Percentiles rank a stretch among this genome's conserved stretches.
These are phyloP conservation scores for Cassiopea andromeda DNA, from an alignment of 30 jellyfish, hydroid and myxozoan species.

Conservation along the genomic window DNA sequence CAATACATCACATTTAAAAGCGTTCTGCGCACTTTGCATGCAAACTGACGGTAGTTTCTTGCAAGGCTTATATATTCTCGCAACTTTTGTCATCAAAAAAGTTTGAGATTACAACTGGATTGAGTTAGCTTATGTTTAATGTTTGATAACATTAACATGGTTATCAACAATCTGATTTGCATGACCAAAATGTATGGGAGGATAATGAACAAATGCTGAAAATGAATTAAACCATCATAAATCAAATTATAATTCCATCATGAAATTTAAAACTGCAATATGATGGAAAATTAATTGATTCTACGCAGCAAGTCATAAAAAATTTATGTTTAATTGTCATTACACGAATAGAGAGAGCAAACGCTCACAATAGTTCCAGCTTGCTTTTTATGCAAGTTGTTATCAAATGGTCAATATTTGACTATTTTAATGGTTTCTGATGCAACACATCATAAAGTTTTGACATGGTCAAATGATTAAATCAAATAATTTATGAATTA, in stretches of 20 bases:
- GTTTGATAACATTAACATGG: too few relatives aligned
- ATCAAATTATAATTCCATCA: slow-evolving; percentile 19
- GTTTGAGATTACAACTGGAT: too few relatives aligned
- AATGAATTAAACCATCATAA: not conserved
- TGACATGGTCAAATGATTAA: not conserved
- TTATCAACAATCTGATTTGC: too few relatives aligned
- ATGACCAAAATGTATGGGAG: too few relatives aligned
- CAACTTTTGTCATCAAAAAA: too few relatives aligned
- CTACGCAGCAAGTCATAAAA: slow-evolving; percentile 19
- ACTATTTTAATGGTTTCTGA: not conserved
- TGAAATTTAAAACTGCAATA: slow-evolving; percentile 14
- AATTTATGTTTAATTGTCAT: slow-evolving; percentile 10
- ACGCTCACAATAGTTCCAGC: not conserved
- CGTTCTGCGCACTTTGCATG: too few relatives aligned
- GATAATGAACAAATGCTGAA: not conserved
- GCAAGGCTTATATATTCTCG: too few relatives aligned
- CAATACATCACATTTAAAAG: too few relatives aligned
- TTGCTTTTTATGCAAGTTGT: not conserved
- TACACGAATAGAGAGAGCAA: not conserved
- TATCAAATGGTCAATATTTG: slow-evolving; percentile 35
- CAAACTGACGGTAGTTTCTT: too few relatives aligned
- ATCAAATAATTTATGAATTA: not conserved
- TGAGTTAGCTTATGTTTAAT: too few relatives aligned
- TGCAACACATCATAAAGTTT: not conserved
- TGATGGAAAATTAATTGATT: slow-evolving; percentile 24